These are phyloP conservation scores for Gerris buenoi DNA, from an alignment of 1,140 invertebrate genomes.

Conservation along the genomic window DNA sequence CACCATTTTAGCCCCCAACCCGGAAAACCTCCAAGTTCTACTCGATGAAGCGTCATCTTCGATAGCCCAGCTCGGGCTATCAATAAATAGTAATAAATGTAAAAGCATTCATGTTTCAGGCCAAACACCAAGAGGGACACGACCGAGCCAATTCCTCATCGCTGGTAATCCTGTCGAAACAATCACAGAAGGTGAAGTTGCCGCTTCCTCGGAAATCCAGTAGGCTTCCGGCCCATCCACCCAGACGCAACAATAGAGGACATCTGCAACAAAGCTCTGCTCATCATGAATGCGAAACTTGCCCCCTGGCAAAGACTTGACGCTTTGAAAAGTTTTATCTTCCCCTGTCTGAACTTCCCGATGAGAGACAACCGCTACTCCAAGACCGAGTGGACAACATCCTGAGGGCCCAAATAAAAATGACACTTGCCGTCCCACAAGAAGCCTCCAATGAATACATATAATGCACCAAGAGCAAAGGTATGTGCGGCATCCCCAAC, in stretches of 20 bases:
- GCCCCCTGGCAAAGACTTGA: conserved; percentile 30
- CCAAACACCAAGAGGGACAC: neutral
- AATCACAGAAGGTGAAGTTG: conserved; percentile 18
- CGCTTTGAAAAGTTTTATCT: conserved; percentile 25
- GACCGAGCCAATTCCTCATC: neutral
- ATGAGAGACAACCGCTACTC: conserved; percentile 19
- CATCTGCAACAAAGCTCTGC: conserved; percentile 3
- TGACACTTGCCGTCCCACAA: neutral
- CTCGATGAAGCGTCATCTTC: neutral
- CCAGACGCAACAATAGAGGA: conserved; percentile 16
- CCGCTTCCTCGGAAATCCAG: conserved; percentile 25
- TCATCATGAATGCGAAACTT: conserved; percentile 21
- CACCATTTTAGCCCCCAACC: neutral
- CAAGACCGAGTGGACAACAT: conserved; percentile 15
- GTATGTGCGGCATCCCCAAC: neutral
- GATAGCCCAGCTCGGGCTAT: neutral
- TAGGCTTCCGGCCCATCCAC: conserved; percentile 19
- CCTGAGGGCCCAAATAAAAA: neutral
- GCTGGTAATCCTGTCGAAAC: neutral
- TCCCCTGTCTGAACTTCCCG: conserved; percentile 25
- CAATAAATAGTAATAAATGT: neutral
- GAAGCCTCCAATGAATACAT: conserved; percentile 4
- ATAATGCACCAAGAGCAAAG: neutral
- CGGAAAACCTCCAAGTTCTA: neutral
- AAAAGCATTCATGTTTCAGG: neutral